Evolutionary conservation across 2,888 invertebrate species (phyloP).

Genomic region (Chrysolina haemoptera): DNA sequence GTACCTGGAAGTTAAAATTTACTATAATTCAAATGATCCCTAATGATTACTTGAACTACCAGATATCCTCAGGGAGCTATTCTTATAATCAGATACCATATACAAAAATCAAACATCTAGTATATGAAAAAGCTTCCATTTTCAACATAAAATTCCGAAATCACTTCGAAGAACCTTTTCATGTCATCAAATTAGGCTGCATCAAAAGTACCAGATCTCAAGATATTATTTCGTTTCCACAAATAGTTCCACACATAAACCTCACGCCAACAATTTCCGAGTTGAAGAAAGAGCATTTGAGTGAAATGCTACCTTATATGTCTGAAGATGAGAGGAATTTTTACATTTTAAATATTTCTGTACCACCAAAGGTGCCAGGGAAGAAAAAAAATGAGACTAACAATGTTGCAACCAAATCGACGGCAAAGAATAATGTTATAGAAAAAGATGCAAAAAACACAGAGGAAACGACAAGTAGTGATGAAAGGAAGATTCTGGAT

Average conservation of each 20-base stretch:
- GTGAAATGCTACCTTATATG: not conserved
- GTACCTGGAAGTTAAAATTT: not conserved
- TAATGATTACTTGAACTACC: not conserved
- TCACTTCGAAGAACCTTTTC: not conserved
- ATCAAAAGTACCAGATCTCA: slow-evolving; percentile 9
- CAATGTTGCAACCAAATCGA: slow-evolving; percentile 32
- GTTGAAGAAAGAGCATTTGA: slow-evolving; percentile 12
- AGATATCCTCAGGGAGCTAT: not conserved
- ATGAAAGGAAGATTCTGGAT: not conserved
- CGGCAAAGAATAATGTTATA: slow-evolving; percentile 41
- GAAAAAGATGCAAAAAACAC: not conserved
- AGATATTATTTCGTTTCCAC: slow-evolving; percentile 17
- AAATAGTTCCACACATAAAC: slow-evolving; percentile 13
- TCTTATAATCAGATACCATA: not conserved
- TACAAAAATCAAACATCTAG: not conserved
- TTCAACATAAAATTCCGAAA: not conserved
- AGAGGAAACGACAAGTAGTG: not conserved
- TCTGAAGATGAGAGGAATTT: not conserved
- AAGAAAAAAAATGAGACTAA: not conserved
- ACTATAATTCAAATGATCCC: not conserved
- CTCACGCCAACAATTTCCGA: slow-evolving; percentile 19
- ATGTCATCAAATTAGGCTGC: slow-evolving; percentile 13
- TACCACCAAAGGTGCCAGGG: not conserved
- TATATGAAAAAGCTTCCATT: not conserved
- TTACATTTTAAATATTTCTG: slow-evolving; percentile 4